phyloP scores from a whole-genome alignment of 1,140 invertebrate genomes.

The Acromyrmex echinatior region DNA sequence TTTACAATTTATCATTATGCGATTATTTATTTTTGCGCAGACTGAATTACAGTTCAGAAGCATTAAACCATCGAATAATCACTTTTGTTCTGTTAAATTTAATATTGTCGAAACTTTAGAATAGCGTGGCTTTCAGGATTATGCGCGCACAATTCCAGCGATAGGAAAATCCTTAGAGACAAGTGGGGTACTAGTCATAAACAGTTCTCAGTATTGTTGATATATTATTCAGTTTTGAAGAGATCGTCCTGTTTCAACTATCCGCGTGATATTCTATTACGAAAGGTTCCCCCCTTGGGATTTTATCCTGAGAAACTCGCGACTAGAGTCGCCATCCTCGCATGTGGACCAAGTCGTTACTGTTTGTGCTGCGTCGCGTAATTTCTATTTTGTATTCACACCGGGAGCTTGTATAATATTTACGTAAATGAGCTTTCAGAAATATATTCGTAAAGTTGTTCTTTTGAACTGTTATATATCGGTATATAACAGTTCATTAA shows the following conservation, averaged over 20 bases:
- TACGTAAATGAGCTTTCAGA: constrained; percentile 30
- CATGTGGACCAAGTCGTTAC: constrained; percentile 10
- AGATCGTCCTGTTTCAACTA: constrained; percentile 52
- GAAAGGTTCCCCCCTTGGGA: constrained; percentile 27
- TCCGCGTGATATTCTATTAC: constrained; percentile 57
- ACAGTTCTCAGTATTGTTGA: constrained; percentile 46
- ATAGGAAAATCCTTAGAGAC: constrained; percentile 54
- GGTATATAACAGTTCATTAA: background rate
- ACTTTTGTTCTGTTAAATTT: constrained; percentile 5
- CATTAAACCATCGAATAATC: background rate
- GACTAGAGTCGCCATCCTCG: constrained; percentile 6
- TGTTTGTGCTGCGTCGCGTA: constrained; percentile 24
- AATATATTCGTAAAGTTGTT: constrained; percentile 1
- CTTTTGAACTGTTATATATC: background rate
- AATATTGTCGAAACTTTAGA: constrained; percentile 8
- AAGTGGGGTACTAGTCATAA: constrained; percentile 19
- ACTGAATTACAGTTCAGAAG: background rate
- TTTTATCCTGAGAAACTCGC: constrained; percentile 56
- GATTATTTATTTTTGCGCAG: background rate
- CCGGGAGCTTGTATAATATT: constrained; percentile 41
- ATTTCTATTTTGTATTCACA: constrained; percentile 60
- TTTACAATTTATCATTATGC: background rate
- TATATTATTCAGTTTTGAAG: constrained; percentile 63
- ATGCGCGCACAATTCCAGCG: constrained; percentile 12
- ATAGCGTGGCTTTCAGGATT: constrained; percentile 18